A percentile compares a stretch with the other conserved stretches of the same genome.
These are phyloP conservation scores for Tillus elongatus DNA, from an alignment of 2,888 invertebrate genomes.

Conservation along the genomic window DNA sequence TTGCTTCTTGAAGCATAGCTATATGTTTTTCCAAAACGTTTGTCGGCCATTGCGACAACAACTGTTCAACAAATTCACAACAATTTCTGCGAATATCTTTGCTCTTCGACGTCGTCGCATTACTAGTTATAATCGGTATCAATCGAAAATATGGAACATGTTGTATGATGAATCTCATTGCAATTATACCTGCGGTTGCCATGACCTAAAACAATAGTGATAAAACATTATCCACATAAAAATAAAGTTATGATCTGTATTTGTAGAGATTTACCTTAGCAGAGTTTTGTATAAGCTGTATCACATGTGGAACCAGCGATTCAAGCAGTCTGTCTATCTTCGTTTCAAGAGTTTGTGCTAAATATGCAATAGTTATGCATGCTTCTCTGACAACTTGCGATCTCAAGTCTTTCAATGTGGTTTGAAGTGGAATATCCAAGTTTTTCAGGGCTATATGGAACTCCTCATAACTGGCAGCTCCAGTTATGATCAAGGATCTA, in stretches of 20 bases:
- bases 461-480: conserved; percentile 60
- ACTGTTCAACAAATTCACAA: conserved; percentile 74
- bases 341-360: conserved; percentile 74
- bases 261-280: conserved; percentile 65
- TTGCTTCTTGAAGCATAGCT: conserved; percentile 66
- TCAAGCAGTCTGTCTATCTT: conserved; percentile 83
- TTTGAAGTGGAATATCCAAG: conserved; percentile 71
- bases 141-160: conserved; percentile 73
- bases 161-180: conserved; percentile 80
- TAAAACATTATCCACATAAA: not conserved
- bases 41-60: conserved; percentile 83
- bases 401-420: conserved; percentile 76
- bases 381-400: conserved; percentile 92
- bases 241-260: not conserved
- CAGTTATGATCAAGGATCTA: conserved; percentile 72
- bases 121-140: conserved; percentile 67
- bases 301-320: conserved; percentile 69
- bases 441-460: conserved; percentile 70
- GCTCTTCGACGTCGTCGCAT: conserved; percentile 74
- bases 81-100: conserved; percentile 75
- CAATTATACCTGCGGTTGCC: conserved; percentile 78
- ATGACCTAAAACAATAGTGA: conserved; percentile 54
- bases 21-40: conserved; percentile 75
- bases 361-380: conserved; percentile 87
- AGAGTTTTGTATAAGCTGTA: conserved; percentile 88